These are phyloP conservation scores for Poeciliopsis gracilis DNA, from an alignment of 2,797 vertebrate species.

Conservation along the genomic window DNA sequence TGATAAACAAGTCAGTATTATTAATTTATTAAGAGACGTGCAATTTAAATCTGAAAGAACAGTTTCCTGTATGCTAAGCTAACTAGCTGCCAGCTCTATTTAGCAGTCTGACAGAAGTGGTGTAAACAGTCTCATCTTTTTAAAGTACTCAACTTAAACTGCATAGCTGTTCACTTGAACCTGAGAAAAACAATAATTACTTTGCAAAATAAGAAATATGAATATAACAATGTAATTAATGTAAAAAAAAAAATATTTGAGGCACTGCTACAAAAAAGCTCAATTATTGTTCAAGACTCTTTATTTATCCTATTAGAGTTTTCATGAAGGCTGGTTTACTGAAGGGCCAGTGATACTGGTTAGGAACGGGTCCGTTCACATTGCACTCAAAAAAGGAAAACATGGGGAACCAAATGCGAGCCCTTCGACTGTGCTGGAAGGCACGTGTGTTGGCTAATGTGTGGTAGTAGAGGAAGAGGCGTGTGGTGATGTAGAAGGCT, in stretches of 20 bases:
- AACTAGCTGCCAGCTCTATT: background rate
- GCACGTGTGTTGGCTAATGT: slow-evolving; percentile 94
- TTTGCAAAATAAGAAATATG: background rate
- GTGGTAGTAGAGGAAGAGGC: slow-evolving; percentile 97
- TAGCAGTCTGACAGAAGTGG: background rate
- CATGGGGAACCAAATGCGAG: slow-evolving; percentile 98
- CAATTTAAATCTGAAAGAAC: slow-evolving; percentile 13
- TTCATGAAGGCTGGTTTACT: slow-evolving; percentile 88
- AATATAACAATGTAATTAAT: slow-evolving; percentile 4
- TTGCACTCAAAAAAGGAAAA: slow-evolving; percentile 99
- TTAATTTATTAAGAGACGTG: background rate
- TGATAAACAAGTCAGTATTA: background rate
- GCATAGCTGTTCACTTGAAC: slow-evolving; percentile 16
- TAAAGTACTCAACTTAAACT: background rate
- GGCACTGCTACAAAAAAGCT: slow-evolving; percentile 20
- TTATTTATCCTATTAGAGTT: slow-evolving; percentile 89
- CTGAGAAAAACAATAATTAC: slow-evolving; percentile 11
- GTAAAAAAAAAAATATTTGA: background rate
- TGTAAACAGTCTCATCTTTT: too few species aligned
- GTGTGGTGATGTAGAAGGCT: slow-evolving; percentile 98
- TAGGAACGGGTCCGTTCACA: slow-evolving; percentile 94
- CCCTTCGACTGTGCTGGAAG: slow-evolving; percentile 92
- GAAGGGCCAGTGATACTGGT: slow-evolving; percentile 97
- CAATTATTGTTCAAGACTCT: slow-evolving; percentile 4
- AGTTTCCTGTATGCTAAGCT: background rate